Conservation (phyloP, 2,888 invertebrate genomes). For the Chromoteleia sp. region DNA sequence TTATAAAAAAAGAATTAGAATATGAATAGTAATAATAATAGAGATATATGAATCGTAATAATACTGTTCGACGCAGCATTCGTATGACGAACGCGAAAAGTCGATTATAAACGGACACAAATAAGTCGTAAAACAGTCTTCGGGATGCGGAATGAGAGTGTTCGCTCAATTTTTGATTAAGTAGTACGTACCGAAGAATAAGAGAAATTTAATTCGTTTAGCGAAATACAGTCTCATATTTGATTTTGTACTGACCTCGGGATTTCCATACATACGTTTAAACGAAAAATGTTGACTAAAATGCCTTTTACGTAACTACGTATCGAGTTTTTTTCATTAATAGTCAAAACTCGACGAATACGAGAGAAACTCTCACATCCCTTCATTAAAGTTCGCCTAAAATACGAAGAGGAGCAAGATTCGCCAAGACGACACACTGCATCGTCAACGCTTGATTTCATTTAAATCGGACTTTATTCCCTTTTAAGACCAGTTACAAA, state of each 20-base stretch:
- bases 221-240: constrained; percentile 45
- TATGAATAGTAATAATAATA: constrained; percentile 8
- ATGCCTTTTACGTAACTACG: constrained; percentile 26
- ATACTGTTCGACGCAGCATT: constrained; percentile 79
- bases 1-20: constrained; percentile 38
- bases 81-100: constrained; percentile 51
- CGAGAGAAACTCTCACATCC: constrained; percentile 56
- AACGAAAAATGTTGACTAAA: constrained; percentile 32
- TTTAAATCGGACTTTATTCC: not conserved
- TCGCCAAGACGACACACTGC: constrained; percentile 23
- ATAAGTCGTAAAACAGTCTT: constrained; percentile 68
- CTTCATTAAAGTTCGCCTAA: constrained; percentile 39
- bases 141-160: constrained; percentile 64
- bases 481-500: constrained; percentile 26
- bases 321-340: not conserved
- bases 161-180: constrained; percentile 45
- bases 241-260: constrained; percentile 55
- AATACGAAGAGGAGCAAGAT: constrained; percentile 22
- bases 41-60: constrained; percentile 74
- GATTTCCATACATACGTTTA: constrained; percentile 19
- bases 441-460: not conserved
- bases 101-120: constrained; percentile 68
- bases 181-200: constrained; percentile 4
- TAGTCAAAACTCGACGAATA: constrained; percentile 23
- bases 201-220: constrained; percentile 38